Evolutionary conservation across 2,113 vertebrate genomes (phyloP).

Genomic region (Miniopterus natalensis): DNA sequence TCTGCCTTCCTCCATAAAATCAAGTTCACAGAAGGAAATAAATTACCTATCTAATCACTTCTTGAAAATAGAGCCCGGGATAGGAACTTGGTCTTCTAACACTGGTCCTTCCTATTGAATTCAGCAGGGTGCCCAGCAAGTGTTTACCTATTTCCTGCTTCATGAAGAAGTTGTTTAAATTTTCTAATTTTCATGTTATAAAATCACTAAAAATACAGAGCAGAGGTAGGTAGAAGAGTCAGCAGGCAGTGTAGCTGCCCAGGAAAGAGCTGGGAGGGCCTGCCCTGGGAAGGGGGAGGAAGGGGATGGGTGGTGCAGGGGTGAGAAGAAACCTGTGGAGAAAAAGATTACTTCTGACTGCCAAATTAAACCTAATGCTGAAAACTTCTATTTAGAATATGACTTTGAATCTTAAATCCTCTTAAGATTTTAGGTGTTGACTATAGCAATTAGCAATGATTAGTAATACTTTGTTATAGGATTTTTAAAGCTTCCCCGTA

Average conservation of each 20-base stretch:
- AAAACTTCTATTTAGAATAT: constrained; percentile 48
- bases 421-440: neutral
- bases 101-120: neutral
- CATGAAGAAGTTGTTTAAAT: constrained; percentile 43
- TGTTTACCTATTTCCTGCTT: constrained; percentile 27
- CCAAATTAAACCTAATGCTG: constrained; percentile 44
- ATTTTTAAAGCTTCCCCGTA: constrained; percentile 18
- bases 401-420: constrained; percentile 51
- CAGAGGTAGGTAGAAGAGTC: neutral
- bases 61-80: constrained; percentile 60
- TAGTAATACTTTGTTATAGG: neutral
- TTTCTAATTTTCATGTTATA: constrained; percentile 49
- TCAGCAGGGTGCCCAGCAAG: neutral
- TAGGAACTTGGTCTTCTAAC: neutral
- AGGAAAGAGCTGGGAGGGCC: neutral
- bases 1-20: constrained; percentile 1
- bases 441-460: neutral
- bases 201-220: constrained; percentile 39
- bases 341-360: constrained; percentile 37
- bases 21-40: constrained; percentile 9
- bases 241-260: neutral
- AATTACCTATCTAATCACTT: neutral
- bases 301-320: neutral
- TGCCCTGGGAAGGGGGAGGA: neutral
- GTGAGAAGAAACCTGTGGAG: constrained; percentile 7